A percentile compares a stretch with the other conserved stretches of the same genome.
phyloP scores from a whole-genome alignment of 2,888 invertebrate species.

The Cheilosia urbana region DNA sequence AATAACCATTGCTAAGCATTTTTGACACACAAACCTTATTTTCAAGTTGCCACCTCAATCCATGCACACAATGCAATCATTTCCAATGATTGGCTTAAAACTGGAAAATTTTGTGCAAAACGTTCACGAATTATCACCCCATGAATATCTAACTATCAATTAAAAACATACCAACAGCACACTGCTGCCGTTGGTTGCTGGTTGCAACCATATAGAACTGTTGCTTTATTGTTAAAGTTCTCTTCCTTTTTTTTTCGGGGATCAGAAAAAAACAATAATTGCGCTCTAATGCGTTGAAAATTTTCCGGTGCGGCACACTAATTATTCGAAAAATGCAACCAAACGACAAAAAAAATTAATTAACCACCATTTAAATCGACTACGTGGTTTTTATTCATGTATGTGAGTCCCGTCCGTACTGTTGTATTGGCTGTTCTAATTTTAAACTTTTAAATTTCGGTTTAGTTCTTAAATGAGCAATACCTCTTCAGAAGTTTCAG shows the following conservation, averaged over 20 bases:
- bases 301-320: slow-evolving; percentile 45
- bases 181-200: neutral
- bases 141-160: slow-evolving; percentile 61
- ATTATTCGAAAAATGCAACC: slow-evolving; percentile 48
- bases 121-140: slow-evolving; percentile 55
- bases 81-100: slow-evolving; percentile 23
- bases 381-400: slow-evolving; percentile 16
- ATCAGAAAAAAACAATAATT: neutral
- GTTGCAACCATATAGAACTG: slow-evolving; percentile 5
- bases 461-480: no score
- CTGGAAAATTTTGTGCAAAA: slow-evolving; percentile 21
- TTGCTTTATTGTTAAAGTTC: slow-evolving; percentile 22
- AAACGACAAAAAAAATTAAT: slow-evolving; percentile 49
- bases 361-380: slow-evolving; percentile 41
- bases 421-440: neutral
- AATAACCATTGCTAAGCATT: slow-evolving; percentile 4
- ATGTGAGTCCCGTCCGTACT: no score
- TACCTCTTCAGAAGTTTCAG: no score
- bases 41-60: slow-evolving; percentile 10
- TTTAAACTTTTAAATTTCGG: no score
- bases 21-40: slow-evolving; percentile 31
- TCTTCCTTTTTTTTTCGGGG: neutral
- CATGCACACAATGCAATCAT: slow-evolving; percentile 24
- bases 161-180: slow-evolving; percentile 36
- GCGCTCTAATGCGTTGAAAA: slow-evolving; percentile 23